Evolutionary conservation across 2,113 vertebrate species (phyloP).

Genomic region (Bolborhynchus lineola): DNA sequence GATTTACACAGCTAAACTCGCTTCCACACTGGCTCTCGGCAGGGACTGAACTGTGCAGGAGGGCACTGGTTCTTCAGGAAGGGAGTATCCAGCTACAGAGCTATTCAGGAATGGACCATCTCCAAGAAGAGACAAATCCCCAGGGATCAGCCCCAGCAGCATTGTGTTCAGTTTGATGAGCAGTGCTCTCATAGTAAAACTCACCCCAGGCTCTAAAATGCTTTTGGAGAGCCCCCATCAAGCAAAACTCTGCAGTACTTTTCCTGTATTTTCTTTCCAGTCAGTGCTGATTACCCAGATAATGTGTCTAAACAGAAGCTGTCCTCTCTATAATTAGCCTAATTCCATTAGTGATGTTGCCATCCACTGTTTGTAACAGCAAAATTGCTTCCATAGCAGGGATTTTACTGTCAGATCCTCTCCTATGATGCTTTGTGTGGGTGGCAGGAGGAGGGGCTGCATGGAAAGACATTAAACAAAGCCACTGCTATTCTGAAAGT

Average conservation of each 20-base stretch:
- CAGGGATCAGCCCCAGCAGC: background rate
- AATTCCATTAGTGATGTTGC: constrained; percentile 76
- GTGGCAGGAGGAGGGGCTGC: constrained; percentile 64
- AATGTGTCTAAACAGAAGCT: constrained; percentile 76
- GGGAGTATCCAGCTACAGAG: background rate
- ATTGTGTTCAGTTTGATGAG: background rate
- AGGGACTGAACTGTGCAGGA: background rate
- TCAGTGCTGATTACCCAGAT: constrained; percentile 73
- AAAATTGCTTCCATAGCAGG: constrained; percentile 72
- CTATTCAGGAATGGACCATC: background rate
- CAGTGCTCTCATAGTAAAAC: constrained; percentile 18
- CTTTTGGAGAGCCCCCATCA: constrained; percentile 40
- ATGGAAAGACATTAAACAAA: constrained; percentile 68
- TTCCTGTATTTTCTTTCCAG: constrained; percentile 69
- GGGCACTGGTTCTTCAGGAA: background rate
- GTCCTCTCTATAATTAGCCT: constrained; percentile 76
- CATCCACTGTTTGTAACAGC: constrained; percentile 72
- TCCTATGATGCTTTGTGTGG: constrained; percentile 70
- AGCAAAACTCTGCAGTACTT: constrained; percentile 59
- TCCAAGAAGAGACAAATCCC: background rate
- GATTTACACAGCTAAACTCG: background rate
- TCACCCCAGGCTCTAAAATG: constrained; percentile 40
- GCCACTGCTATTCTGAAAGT: constrained; percentile 66
- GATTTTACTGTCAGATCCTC: constrained; percentile 71
- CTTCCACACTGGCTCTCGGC: background rate